These are phyloP conservation scores for Agonopterix heracliana DNA, from an alignment of 2,888 invertebrate species.

Conservation along the genomic window DNA sequence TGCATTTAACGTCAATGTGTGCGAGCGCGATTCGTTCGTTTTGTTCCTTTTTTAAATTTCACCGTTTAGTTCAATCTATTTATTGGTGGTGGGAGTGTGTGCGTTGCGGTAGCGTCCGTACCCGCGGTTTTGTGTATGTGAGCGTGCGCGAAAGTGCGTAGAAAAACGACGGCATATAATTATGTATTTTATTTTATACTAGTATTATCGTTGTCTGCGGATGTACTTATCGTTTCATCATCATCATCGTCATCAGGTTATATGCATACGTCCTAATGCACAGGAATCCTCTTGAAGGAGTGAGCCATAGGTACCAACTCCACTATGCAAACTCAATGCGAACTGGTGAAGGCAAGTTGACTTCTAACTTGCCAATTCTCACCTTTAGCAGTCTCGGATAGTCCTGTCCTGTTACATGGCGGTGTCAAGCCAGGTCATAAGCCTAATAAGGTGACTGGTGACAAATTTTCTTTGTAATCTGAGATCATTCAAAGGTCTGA, in stretches of 20 bases:
- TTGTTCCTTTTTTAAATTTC: conserved; percentile 76
- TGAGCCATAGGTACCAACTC: too few species aligned
- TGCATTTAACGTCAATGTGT: conserved; percentile 56
- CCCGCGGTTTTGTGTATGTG: conserved; percentile 33
- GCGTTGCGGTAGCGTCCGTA: conserved; percentile 46
- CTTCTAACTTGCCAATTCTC: too few species aligned
- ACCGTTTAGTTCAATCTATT: conserved; percentile 77
- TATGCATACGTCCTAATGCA: too few species aligned
- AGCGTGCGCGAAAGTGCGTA: conserved; percentile 64
- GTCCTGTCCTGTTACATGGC: too few species aligned
- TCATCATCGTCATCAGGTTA: neutral
- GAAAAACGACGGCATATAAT: conserved; percentile 66
- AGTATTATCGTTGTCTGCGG: neutral
- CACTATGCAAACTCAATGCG: too few species aligned
- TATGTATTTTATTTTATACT: conserved; percentile 21
- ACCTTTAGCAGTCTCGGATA: too few species aligned
- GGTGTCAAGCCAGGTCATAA: too few species aligned
- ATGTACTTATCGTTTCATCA: neutral
- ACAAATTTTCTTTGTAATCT: too few species aligned
- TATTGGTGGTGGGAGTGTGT: conserved; percentile 66
- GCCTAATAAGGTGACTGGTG: too few species aligned
- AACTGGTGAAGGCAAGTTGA: too few species aligned
- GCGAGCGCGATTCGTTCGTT: conserved; percentile 66
- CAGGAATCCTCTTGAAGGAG: too few species aligned
- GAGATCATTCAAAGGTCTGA: too few species aligned